A percentile compares a stretch with the other conserved stretches of the same genome.
Conservation (phyloP, 2,797 vertebrate species). For the Hozukius guyotensis region DNA sequence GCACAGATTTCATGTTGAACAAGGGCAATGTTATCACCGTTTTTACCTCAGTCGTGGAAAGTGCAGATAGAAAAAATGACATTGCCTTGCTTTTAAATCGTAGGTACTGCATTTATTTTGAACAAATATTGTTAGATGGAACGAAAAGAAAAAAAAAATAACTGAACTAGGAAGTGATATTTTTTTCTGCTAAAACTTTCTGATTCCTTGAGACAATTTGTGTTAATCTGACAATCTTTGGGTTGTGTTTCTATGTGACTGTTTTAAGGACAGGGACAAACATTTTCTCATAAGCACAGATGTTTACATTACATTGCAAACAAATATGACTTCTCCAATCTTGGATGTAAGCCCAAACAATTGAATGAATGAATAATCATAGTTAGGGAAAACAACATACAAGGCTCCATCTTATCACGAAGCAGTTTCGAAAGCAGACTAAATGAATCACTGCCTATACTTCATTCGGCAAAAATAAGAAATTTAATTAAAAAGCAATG, state of each 20-base stretch:
- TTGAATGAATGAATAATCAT: not conserved
- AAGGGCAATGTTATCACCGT: conserved; percentile 16
- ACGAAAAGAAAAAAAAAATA: not conserved
- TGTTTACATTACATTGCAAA: not conserved
- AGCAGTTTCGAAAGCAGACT: not conserved
- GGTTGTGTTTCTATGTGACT: not conserved
- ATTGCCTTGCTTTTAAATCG: conserved; percentile 29
- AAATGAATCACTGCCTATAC: not conserved
- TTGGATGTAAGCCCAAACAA: conserved; percentile 8
- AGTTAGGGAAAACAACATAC: not conserved
- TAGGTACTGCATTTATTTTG: conserved; percentile 10
- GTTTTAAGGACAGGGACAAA: not conserved
- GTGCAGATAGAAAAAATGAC: conserved; percentile 18
- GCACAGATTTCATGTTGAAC: conserved; percentile 42
- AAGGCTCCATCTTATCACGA: not conserved
- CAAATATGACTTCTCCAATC: not conserved
- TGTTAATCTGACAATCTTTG: not conserved
- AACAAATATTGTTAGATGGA: not conserved
- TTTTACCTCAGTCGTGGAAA: conserved; percentile 15
- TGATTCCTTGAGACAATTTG: not conserved
- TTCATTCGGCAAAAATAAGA: not conserved
- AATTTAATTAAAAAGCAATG: not conserved
- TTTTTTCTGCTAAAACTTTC: not conserved
- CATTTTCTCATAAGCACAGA: not conserved
- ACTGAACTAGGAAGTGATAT: not conserved